Evolutionary conservation across 2,113 vertebrate genomes (phyloP).

Genomic region (Anolis sagrei): DNA sequence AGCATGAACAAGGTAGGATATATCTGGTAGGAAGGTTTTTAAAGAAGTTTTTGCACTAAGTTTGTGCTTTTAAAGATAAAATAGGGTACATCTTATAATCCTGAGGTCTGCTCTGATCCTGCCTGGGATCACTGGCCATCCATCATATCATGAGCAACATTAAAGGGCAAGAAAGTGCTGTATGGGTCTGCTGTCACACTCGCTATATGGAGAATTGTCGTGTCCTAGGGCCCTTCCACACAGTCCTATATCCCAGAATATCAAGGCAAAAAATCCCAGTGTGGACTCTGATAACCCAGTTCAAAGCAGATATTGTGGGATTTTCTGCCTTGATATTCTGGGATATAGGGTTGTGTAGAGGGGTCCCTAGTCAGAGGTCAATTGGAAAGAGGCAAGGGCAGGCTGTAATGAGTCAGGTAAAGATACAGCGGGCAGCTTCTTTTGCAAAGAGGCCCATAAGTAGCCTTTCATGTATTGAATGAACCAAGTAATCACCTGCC

Average conservation of each 20-base stretch:
- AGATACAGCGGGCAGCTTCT: neutral
- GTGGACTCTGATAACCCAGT: too few relatives aligned
- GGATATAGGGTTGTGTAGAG: too few relatives aligned
- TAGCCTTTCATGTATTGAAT: neutral
- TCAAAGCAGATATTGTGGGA: too few relatives aligned
- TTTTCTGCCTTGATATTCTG: too few relatives aligned
- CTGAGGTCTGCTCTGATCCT: neutral
- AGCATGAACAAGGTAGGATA: too few relatives aligned
- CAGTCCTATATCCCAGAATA: too few relatives aligned
- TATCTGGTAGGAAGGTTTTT: too few relatives aligned
- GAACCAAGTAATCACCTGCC: neutral
- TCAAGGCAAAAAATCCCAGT: too few relatives aligned
- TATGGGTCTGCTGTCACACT: neutral
- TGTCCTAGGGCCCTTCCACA: too few relatives aligned
- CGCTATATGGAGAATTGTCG: neutral
- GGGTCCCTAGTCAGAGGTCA: neutral
- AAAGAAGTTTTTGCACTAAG: neutral
- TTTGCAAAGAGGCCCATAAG: neutral
- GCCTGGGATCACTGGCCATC: neutral
- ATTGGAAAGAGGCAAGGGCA: neutral
- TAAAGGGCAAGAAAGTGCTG: too few relatives aligned
- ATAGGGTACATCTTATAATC: too few relatives aligned
- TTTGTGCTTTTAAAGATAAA: neutral
- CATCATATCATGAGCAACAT: neutral
- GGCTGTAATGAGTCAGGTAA: neutral